Base-by-base conservation (phyloP, 2,113 vertebrate species). In the Atrichornis clamosus region DNA sequence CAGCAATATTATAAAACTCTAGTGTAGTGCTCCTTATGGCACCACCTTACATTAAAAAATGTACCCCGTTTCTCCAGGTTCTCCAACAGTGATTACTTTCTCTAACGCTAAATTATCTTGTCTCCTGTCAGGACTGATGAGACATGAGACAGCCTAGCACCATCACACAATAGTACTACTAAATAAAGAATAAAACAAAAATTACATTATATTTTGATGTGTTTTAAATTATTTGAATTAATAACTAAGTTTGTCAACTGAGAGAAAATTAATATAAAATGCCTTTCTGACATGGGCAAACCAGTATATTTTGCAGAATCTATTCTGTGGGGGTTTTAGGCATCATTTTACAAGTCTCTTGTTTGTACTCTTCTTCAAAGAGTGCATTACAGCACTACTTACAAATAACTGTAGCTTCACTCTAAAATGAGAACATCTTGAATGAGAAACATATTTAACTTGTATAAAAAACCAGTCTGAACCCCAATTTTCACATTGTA, bases 281-380 rank as follows among this genome's bases (percentile, higher is more conserved):
- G 3, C 1, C 15, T 65, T 65, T 76, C 13, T 46, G 41, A 42
- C 6, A 10, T 10, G 2, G 11, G 3, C 13, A 69, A 3, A 30
- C 5, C 2, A 21, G 20, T 39, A 20, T 14, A 22, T 81, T 53
- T 69, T 62, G 13, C 3, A 70, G 21, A 62, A 59, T 35, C 5
- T 7, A 1, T 52, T 50, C 13, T n/a, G 10, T 5, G 7, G 9
- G 6, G 22, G 4, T 0, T 33, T 89, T 10, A 73, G 44, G 7
- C 13, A 19, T 10, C 7, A 10, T 64, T 78, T 72, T 44, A 41
- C 5, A 32, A 46, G 5, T 30, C 42, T 67, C 24, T 37, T 72
- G 6, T 56, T 52, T 44, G 5, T 49, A 27, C 4, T 63, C 15
- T 59, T n/a, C 46, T 56, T 18, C 42, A 13, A 69, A 77, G 15